Conservation (phyloP, 2,113 vertebrate genomes). For the Balaeniceps rex region DNA sequence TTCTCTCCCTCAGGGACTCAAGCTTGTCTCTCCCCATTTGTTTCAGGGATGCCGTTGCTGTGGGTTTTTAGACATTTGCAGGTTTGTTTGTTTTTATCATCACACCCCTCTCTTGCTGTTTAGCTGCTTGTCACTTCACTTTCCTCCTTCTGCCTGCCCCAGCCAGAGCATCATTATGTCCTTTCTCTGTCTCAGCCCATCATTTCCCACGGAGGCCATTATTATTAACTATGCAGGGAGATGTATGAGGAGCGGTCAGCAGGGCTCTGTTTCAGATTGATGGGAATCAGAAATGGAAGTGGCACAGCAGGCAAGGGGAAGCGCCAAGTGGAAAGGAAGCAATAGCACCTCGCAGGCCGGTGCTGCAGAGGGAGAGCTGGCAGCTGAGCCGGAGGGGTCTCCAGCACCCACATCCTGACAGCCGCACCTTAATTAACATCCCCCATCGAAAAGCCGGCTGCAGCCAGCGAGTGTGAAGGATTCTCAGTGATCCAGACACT, state of each 20-base stretch:
- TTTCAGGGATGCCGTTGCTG: neutral
- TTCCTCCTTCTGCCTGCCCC: slow-evolving; percentile 18
- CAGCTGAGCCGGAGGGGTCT: neutral
- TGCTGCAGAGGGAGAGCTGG: neutral
- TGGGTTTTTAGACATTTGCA: slow-evolving; percentile 24
- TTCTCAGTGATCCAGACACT: slow-evolving; percentile 1
- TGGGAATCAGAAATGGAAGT: slow-evolving; percentile 46
- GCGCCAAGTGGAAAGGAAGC: neutral
- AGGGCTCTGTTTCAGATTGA: slow-evolving; percentile 52
- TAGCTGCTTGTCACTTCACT: slow-evolving; percentile 54
- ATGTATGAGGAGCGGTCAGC: slow-evolving; percentile 32
- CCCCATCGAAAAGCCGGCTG: neutral
- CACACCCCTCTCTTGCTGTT: slow-evolving; percentile 43
- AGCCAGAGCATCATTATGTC: slow-evolving; percentile 35
- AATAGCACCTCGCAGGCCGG: neutral
- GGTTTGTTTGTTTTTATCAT: slow-evolving; percentile 58
- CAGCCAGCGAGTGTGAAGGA: neutral
- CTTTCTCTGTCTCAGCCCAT: slow-evolving; percentile 51
- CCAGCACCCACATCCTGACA: neutral
- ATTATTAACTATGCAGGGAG: slow-evolving; percentile 42
- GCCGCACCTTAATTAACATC: neutral
- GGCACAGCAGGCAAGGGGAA: neutral
- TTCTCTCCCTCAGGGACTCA: slow-evolving; percentile 42
- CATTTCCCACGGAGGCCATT: slow-evolving; percentile 43
- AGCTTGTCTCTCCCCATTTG: slow-evolving; percentile 19